Evolutionary conservation across 2,113 vertebrate species (phyloP).

Genomic region (Alethe diademata): DNA sequence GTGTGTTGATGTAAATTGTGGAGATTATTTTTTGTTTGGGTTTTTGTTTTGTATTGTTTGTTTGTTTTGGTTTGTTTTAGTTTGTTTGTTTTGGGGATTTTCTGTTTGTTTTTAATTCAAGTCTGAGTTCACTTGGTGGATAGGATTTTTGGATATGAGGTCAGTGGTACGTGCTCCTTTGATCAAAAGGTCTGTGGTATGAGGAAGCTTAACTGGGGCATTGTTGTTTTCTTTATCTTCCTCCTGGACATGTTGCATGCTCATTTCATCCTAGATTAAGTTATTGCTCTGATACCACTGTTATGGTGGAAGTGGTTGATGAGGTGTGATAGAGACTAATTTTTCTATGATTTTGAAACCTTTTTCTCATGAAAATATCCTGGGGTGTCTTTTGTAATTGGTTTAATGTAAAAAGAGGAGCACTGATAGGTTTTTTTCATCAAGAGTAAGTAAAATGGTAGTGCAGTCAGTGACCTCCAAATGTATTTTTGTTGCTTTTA

Average conservation of each 20-base stretch:
- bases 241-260: neutral
- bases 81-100: neutral
- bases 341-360: neutral
- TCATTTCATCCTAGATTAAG: neutral
- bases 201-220: neutral
- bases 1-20: neutral
- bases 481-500: constrained; percentile 49
- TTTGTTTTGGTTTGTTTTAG: neutral
- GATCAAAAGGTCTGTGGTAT: neutral
- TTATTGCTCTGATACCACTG: neutral
- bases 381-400: neutral
- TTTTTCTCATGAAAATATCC: neutral
- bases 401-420: neutral
- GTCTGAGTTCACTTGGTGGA: neutral
- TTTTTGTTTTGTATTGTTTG: neutral
- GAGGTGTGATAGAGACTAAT: neutral
- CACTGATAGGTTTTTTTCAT: neutral
- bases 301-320: neutral
- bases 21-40: neutral
- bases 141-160: neutral
- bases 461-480: constrained; percentile 44
- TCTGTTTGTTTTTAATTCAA: neutral
- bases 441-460: neutral
- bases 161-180: neutral
- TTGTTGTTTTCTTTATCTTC: neutral